Percentiles rank a stretch among this genome's conserved stretches.
phyloP scores from a whole-genome alignment of 2,888 invertebrate species.

The Lithosia quadra region DNA sequence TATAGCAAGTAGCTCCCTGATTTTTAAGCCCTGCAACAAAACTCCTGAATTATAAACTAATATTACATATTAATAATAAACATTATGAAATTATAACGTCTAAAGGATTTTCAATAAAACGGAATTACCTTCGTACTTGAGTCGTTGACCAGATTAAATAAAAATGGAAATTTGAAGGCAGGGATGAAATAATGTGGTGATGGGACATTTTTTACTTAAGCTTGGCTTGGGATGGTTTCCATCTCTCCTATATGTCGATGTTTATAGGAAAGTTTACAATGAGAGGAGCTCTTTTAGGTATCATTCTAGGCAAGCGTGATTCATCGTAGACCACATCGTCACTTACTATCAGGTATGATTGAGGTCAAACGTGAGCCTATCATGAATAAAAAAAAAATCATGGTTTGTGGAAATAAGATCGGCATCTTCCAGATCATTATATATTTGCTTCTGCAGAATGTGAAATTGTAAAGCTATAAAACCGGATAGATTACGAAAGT shows the following conservation, averaged over 20 bases:
- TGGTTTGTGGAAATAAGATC: not conserved
- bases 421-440: not conserved
- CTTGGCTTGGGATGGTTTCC: not conserved
- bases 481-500: not conserved
- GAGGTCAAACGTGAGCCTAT: too few species aligned
- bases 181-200: not conserved
- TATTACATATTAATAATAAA: not conserved
- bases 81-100: too few species aligned
- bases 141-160: not conserved
- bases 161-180: not conserved
- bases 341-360: too few species aligned
- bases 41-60: not conserved
- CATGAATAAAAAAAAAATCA: too few species aligned
- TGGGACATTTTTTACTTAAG: not conserved
- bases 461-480: not conserved
- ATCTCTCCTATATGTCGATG: not conserved
- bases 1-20: constrained; percentile 99
- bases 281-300: not conserved
- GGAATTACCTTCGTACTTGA: not conserved
- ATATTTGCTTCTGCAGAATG: not conserved
- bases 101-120: not conserved
- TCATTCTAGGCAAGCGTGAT: too few species aligned
- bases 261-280: not conserved
- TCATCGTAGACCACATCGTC: too few species aligned
- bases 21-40: constrained; percentile 94